phyloP scores from a whole-genome alignment of 2,888 invertebrate species.

The Melinaea marsaeus region DNA sequence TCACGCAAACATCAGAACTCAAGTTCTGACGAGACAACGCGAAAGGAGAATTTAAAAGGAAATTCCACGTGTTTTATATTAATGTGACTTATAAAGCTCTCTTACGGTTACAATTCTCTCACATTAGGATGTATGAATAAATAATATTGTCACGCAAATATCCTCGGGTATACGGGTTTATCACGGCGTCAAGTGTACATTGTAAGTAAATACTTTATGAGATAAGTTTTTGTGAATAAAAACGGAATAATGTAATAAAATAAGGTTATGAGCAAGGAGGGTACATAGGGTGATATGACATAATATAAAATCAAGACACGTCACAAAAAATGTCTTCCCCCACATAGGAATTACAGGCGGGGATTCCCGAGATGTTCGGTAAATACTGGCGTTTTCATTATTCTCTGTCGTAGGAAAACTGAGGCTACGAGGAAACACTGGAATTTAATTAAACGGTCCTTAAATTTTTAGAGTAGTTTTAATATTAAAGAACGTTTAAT shows the following conservation, averaged over 20 bases:
- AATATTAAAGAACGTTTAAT: not conserved
- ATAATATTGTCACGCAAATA: constrained; percentile 34
- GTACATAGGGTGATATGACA: constrained; percentile 25
- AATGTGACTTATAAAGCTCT: constrained; percentile 45
- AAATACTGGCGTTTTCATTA: constrained; percentile 62
- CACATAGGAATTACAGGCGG: constrained; percentile 42
- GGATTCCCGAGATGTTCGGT: constrained; percentile 46
- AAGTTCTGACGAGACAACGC: constrained; percentile 9
- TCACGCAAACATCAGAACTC: constrained; percentile 7
- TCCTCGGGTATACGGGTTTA: not conserved
- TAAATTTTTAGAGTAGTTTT: constrained; percentile 19
- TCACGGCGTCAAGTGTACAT: not conserved
- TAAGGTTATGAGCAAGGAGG: not conserved
- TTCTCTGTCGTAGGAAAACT: constrained; percentile 58
- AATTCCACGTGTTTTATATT: constrained; percentile 45
- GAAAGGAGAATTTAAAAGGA: constrained; percentile 18
- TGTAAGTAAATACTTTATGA: not conserved
- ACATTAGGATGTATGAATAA: constrained; percentile 44
- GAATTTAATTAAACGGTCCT: constrained; percentile 62
- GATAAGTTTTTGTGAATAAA: too few species aligned
- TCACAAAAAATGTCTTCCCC: constrained; percentile 47
- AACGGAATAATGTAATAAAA: constrained; percentile 8
- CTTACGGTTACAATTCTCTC: constrained; percentile 26
- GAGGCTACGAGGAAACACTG: constrained; percentile 50
- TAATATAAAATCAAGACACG: constrained; percentile 47